These are phyloP conservation scores for Buceros bicornis DNA, from an alignment of 2,797 vertebrate genomes.

Conservation along the genomic window DNA sequence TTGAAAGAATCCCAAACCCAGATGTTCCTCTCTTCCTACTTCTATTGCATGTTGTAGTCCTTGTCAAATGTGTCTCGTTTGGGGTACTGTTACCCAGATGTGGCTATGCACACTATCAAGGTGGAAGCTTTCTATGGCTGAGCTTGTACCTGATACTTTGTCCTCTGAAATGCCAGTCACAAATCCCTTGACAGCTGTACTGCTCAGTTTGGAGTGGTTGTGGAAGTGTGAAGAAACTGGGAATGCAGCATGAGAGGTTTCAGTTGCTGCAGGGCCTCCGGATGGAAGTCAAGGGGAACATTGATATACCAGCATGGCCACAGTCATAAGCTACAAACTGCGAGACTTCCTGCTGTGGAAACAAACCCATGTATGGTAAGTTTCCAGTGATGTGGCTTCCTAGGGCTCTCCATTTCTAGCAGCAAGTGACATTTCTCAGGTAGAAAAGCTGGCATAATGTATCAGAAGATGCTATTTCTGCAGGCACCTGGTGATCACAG, in stretches of 20 bases:
- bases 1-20: neutral
- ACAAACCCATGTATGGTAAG: neutral
- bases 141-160: neutral
- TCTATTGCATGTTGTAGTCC: neutral
- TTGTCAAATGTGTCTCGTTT: neutral
- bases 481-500: neutral
- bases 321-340: neutral
- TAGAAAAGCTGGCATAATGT: neutral
- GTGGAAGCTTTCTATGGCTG: neutral
- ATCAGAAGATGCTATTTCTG: neutral
- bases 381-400: neutral
- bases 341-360: neutral
- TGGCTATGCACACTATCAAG: fast-evolving
- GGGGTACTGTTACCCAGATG: neutral
- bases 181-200: neutral
- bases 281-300: neutral
- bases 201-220: neutral
- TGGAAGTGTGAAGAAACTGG: neutral
- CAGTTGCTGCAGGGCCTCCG: neutral
- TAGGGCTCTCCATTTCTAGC: neutral
- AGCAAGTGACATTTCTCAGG: neutral
- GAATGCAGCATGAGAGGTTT: neutral
- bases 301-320: fast-evolving
- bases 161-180: neutral
- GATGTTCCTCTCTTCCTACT: neutral